A percentile compares a stretch with the other conserved stretches of the same genome.
Conservation (phyloP, 2,888 invertebrate species). For the Scelioninae gen. 2 region DNA sequence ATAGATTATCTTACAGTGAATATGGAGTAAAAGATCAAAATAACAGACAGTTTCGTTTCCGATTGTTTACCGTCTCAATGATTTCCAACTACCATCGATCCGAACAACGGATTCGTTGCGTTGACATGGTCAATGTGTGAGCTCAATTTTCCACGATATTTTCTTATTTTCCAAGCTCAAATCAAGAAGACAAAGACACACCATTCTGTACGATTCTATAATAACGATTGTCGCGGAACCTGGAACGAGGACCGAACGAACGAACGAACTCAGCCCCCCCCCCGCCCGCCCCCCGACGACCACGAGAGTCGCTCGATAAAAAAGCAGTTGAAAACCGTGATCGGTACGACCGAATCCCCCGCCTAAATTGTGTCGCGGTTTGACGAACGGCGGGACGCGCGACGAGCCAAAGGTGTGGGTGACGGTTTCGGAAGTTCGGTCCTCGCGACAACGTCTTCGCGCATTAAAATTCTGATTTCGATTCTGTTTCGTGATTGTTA, state of each 20-base stretch:
- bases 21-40: conserved; percentile 72
- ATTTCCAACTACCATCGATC: conserved; percentile 70
- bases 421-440: conserved; percentile 48
- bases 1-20: conserved; percentile 74
- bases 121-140: conserved; percentile 48
- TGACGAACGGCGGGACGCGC: conserved; percentile 20
- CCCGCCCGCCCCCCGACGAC: no score
- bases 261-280: no score
- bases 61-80: conserved; percentile 63
- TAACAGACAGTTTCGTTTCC: conserved; percentile 61
- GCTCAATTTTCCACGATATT: conserved; percentile 47
- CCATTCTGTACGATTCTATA: conserved; percentile 47
- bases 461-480: conserved; percentile 39
- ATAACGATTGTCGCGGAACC: conserved; percentile 33
- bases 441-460: conserved; percentile 43
- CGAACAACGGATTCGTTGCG: conserved; percentile 62
- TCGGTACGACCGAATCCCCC: conserved; percentile 40
- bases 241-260: conserved; percentile 48
- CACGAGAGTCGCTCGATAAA: no score
- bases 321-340: no score
- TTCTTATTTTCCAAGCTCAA: conserved; percentile 49
- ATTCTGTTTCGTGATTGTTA: conserved; percentile 60
- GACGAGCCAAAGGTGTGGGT: conserved; percentile 20
- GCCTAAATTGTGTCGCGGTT: conserved; percentile 39
- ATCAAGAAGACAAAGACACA: conserved; percentile 2